These are phyloP conservation scores for Torymus aiolomorphi DNA, from an alignment of 2,888 invertebrate species.

Conservation along the genomic window DNA sequence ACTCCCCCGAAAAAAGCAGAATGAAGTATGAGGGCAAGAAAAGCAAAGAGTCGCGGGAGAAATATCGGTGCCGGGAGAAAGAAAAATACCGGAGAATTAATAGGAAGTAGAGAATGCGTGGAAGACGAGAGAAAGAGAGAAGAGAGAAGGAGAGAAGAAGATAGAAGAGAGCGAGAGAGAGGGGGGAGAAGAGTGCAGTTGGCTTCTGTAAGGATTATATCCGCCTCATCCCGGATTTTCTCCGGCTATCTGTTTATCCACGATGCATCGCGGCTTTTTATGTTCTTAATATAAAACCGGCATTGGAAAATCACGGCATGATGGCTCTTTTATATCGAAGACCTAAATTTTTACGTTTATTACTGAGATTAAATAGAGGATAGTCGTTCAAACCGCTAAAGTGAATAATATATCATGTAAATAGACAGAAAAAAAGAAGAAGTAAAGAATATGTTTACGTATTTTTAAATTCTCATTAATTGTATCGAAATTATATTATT, in stretches of 20 bases:
- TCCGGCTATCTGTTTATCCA: conserved; percentile 37
- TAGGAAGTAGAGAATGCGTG: neutral
- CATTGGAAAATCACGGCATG: conserved; percentile 15
- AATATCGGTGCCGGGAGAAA: neutral
- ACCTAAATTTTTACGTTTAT: neutral
- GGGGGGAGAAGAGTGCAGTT: neutral
- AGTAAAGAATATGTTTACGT: no score
- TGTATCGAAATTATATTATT: no score
- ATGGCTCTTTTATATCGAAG: neutral
- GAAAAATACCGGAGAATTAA: conserved; percentile 20
- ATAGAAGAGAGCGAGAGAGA: conserved; percentile 1
- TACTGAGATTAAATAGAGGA: no score
- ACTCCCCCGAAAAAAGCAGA: no score
- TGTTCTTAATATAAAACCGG: conserved; percentile 3
- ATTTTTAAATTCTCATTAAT: no score
- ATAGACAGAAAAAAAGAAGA: no score
- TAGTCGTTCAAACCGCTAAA: no score
- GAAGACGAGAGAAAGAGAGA: conserved; percentile 9
- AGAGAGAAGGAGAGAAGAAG: neutral
- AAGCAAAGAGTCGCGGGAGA: neutral
- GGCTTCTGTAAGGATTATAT: conserved; percentile 39
- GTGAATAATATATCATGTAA: no score
- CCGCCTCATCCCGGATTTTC: conserved; percentile 47
- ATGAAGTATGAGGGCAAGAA: no score
- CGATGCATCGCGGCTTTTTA: conserved; percentile 22